Conservation (phyloP, 2,888 invertebrate genomes). For the Agrotis ipsilon region DNA sequence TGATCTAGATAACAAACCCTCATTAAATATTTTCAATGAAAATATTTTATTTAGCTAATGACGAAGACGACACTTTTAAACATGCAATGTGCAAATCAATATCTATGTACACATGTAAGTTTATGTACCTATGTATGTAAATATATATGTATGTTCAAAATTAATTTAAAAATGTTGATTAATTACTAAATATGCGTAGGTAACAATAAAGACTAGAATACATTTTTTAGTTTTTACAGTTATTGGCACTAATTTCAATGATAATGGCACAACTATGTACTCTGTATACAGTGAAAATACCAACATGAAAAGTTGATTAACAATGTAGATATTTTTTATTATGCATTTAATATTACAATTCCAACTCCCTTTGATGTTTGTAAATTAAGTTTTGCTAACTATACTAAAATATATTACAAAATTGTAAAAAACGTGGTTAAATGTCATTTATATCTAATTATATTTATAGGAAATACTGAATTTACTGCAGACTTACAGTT, state of each 20-base stretch:
- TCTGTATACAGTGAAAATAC: conserved; percentile 80
- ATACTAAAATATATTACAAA: conserved; percentile 87
- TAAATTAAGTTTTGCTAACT: conserved; percentile 87
- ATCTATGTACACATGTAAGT: conserved; percentile 84
- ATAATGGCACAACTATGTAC: conserved; percentile 89
- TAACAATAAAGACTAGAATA: conserved; percentile 92
- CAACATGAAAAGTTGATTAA: conserved; percentile 66
- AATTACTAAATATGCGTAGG: conserved; percentile 89
- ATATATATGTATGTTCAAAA: conserved; percentile 82
- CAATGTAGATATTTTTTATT: conserved; percentile 65
- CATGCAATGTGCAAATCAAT: conserved; percentile 86
- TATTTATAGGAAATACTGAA: conserved; percentile 88
- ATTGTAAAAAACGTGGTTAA: conserved; percentile 85
- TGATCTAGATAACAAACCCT: conserved; percentile 74
- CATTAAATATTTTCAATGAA: conserved; percentile 70
- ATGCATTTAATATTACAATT: conserved; percentile 79
- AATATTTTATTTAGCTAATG: conserved; percentile 71
- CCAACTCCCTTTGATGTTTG: conserved; percentile 76
- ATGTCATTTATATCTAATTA: conserved; percentile 84
- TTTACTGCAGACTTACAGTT: conserved; percentile 82
- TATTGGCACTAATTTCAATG: conserved; percentile 90
- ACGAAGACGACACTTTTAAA: conserved; percentile 79
- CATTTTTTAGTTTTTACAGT: conserved; percentile 89
- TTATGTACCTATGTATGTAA: conserved; percentile 76
- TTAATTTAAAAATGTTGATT: conserved; percentile 88